These are phyloP conservation scores for Microcebus jonahi DNA, from an alignment of 2,113 vertebrate genomes.

Conservation along the genomic window DNA sequence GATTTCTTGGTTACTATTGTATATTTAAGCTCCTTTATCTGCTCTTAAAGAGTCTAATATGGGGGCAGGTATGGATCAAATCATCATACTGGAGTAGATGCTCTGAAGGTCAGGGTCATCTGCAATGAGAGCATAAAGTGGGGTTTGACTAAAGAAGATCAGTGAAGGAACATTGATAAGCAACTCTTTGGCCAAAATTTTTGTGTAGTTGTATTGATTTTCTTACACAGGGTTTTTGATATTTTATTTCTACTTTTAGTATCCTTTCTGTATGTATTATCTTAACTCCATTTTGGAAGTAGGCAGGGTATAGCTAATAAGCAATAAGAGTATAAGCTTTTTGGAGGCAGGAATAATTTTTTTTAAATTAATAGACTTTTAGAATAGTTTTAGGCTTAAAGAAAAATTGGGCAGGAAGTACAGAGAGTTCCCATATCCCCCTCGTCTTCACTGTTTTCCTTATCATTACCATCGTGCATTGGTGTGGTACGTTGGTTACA, in stretches of 20 bases:
- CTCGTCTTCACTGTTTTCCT: not conserved
- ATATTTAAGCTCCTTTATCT: not conserved
- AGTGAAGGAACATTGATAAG: not conserved
- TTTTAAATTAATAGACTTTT: not conserved
- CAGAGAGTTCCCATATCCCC: not conserved
- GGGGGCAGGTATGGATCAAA: not conserved
- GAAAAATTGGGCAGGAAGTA: not conserved
- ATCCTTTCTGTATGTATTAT: not conserved
- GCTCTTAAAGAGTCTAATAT: not conserved
- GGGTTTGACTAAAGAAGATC: not conserved
- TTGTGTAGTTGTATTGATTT: not conserved
- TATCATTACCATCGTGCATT: not conserved
- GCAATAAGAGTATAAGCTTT: not conserved
- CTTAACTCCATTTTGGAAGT: constrained; percentile 12
- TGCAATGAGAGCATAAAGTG: not conserved
- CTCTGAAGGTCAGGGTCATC: not conserved
- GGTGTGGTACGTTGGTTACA: not conserved
- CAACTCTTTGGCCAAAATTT: not conserved
- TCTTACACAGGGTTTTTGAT: not conserved
- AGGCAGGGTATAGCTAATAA: not conserved
- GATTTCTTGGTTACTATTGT: not conserved
- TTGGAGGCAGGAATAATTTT: not conserved
- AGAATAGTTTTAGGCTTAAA: not conserved
- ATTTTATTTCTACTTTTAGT: not conserved
- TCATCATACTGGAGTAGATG: not conserved